phyloP scores from a whole-genome alignment of 2,797 vertebrate species.

The Emys orbicularis region DNA sequence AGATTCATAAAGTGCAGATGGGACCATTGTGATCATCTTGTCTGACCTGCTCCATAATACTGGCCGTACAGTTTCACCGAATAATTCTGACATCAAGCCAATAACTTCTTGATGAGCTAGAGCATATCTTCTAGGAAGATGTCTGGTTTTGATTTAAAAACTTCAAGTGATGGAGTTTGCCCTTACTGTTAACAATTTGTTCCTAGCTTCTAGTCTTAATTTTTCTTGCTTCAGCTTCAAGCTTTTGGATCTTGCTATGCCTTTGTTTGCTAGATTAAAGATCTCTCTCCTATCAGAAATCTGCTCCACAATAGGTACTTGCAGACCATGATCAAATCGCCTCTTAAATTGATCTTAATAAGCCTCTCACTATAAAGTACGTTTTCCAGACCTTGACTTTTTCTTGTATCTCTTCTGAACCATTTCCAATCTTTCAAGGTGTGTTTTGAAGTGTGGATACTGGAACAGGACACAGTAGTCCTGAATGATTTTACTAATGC shows the following conservation, averaged over 20 bases:
- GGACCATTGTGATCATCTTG: not conserved
- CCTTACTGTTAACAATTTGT: not conserved
- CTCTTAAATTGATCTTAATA: constrained; percentile 6
- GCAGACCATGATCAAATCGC: not conserved
- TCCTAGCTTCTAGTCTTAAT: not conserved
- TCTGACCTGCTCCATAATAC: not conserved
- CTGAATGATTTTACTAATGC: not conserved
- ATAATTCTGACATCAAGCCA: not conserved
- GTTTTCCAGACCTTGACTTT: not conserved
- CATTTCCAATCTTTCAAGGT: not conserved
- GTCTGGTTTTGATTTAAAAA: not conserved
- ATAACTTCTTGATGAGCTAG: not conserved
- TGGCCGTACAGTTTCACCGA: not conserved
- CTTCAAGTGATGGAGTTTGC: not conserved
- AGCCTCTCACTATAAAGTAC: not conserved
- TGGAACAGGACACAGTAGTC: not conserved
- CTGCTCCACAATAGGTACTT: not conserved
- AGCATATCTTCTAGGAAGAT: not conserved
- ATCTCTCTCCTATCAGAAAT: not conserved
- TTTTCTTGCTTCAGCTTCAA: not conserved
- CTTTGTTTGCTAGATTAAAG: not conserved
- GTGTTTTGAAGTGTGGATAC: not conserved
- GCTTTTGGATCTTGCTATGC: not conserved
- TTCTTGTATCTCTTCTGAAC: not conserved
- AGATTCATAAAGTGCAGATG: not conserved